Evolutionary conservation across 2,797 vertebrate species (phyloP).

Genomic region (Halcyon leucocephala): DNA sequence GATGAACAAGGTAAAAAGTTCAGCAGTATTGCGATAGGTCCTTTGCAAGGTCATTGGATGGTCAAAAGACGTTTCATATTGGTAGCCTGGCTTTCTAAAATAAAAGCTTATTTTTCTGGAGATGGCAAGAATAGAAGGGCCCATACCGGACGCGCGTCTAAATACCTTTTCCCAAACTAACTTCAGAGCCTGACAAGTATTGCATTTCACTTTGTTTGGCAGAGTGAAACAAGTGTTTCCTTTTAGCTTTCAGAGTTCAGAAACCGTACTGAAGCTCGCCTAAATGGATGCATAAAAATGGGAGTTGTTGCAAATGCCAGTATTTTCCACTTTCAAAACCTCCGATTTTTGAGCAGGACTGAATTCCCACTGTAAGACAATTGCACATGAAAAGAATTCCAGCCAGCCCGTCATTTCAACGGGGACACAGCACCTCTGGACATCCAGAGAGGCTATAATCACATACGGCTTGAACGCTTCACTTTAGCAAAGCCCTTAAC

Average conservation of each 20-base stretch:
- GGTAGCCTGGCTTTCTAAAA: not conserved
- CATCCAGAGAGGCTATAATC: not conserved
- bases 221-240: not conserved
- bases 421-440: not conserved
- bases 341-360: fast-evolving
- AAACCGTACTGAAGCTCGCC: fast-evolving
- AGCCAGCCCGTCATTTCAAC: not conserved
- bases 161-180: not conserved
- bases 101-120: not conserved
- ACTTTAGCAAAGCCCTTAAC: not conserved
- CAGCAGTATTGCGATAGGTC: not conserved
- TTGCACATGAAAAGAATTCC: not conserved
- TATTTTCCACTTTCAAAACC: not conserved
- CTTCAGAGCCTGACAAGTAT: not conserved
- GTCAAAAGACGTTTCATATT: not conserved
- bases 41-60: not conserved
- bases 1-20: slow-evolving; percentile 65
- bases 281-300: not conserved
- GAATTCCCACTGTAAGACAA: not conserved
- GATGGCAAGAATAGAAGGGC: not conserved
- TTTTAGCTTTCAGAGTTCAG: not conserved
- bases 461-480: fast-evolving
- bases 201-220: not conserved
- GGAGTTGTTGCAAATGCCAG: not conserved
- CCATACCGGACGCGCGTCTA: not conserved